Conservation (phyloP, 2,888 invertebrate species). For the Euplexia lucipara region DNA sequence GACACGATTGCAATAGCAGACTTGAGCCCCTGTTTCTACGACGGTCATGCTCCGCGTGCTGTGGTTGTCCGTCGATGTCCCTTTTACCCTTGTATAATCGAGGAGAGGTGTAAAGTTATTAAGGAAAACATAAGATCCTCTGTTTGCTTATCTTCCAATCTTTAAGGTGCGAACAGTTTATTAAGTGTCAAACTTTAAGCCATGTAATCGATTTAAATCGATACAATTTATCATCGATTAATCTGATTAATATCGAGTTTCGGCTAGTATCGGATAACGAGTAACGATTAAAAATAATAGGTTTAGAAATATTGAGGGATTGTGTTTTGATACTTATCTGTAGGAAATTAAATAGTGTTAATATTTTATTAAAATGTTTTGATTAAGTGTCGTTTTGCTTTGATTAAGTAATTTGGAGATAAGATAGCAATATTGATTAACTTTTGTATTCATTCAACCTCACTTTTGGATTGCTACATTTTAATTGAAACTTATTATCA, state of each 20-base stretch:
- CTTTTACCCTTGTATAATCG: slow-evolving; percentile 8
- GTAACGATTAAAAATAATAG: slow-evolving; percentile 60
- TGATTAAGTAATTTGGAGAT: slow-evolving; percentile 43
- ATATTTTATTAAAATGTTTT: slow-evolving; percentile 40
- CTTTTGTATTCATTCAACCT: background rate
- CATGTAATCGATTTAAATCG: slow-evolving; percentile 59
- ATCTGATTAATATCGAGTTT: slow-evolving; percentile 55
- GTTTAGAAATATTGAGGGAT: slow-evolving; percentile 41
- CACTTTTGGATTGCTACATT: too few species aligned
- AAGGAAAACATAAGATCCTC: slow-evolving; percentile 31
- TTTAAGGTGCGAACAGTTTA: slow-evolving; percentile 57
- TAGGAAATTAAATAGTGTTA: slow-evolving; percentile 37
- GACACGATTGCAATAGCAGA: too few species aligned
- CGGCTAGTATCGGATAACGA: slow-evolving; percentile 59
- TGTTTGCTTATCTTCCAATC: slow-evolving; percentile 50
- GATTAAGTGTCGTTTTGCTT: slow-evolving; percentile 18
- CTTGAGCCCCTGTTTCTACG: too few species aligned
- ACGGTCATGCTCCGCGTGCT: too few species aligned
- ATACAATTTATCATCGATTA: slow-evolving; percentile 58
- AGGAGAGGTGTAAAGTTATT: slow-evolving; percentile 39
- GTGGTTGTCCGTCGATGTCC: too few species aligned
- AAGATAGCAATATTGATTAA: slow-evolving; percentile 6
- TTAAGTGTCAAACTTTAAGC: slow-evolving; percentile 62
- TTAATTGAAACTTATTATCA: too few species aligned
- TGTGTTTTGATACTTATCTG: slow-evolving; percentile 51